These are phyloP conservation scores for Holacanthus passer DNA, from an alignment of 2,113 vertebrate species.

Conservation along the genomic window DNA sequence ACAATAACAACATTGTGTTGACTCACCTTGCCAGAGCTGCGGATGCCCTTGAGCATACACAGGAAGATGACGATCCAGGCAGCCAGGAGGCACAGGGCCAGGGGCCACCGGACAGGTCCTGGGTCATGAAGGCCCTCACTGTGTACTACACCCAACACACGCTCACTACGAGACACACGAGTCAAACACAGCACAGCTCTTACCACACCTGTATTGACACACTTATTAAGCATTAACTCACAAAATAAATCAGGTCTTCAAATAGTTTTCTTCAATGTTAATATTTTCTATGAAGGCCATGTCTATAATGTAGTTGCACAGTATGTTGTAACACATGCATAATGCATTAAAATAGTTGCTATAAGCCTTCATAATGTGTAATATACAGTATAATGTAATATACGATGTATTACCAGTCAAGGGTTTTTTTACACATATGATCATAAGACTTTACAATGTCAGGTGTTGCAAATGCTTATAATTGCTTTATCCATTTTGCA, in stretches of 20 bases:
- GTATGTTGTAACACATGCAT: not conserved
- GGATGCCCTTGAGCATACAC: constrained; percentile 88
- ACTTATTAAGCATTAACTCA: not conserved
- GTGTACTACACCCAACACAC: constrained; percentile 83
- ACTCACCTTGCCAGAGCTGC: constrained; percentile 88
- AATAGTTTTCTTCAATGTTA: not conserved
- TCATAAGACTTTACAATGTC: not conserved
- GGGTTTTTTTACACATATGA: not conserved
- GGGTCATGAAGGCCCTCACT: constrained; percentile 85
- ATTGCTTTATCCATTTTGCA: not conserved
- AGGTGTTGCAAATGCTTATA: not conserved
- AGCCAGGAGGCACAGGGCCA: constrained; percentile 86
- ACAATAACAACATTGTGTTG: constrained; percentile 26
- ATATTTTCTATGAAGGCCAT: not conserved
- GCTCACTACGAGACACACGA: constrained; percentile 69
- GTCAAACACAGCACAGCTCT: constrained; percentile 2
- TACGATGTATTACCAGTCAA: not conserved
- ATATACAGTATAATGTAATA: not conserved
- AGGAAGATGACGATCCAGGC: constrained; percentile 88
- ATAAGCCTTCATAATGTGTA: not conserved
- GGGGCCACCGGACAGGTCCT: constrained; percentile 84
- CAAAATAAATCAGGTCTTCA: constrained; percentile 10
- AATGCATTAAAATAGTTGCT: not conserved
- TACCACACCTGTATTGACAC: not conserved
- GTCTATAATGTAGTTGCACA: not conserved